Conservation (phyloP, 2,113 vertebrate genomes). For the Hydrochoerus hydrochaeris region DNA sequence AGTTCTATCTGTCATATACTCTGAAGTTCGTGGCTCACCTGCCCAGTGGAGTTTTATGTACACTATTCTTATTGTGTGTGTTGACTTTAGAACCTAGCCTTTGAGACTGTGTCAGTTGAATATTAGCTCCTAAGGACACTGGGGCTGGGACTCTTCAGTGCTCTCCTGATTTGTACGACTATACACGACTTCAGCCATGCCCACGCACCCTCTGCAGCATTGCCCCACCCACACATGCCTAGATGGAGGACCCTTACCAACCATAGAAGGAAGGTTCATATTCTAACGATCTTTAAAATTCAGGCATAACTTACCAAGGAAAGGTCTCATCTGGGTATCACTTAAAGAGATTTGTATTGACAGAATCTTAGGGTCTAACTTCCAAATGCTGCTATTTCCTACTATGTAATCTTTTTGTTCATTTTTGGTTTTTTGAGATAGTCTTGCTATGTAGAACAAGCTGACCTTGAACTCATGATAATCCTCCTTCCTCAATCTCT, state of each 20-base stretch:
- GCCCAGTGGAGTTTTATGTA: neutral
- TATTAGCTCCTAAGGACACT: neutral
- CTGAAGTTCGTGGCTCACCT: rapidly evolving
- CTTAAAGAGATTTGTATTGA: neutral
- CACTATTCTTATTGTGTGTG: neutral
- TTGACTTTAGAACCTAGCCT: neutral
- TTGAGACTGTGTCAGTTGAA: neutral
- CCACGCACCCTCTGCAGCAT: rapidly evolving
- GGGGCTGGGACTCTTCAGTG: neutral
- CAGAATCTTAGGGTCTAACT: neutral
- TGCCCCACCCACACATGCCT: neutral
- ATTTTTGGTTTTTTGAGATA: neutral
- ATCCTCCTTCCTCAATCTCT: too few species aligned
- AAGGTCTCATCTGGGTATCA: neutral
- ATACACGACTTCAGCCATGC: neutral
- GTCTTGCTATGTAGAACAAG: too few species aligned
- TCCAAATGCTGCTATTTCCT: neutral
- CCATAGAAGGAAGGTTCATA: neutral
- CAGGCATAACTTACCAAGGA: neutral
- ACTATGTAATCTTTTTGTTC: neutral
- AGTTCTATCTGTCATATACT: neutral
- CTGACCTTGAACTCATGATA: too few species aligned
- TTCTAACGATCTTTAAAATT: neutral
- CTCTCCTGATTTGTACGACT: neutral
- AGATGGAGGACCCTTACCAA: neutral